These are phyloP conservation scores for Ethmia dodecea DNA, from an alignment of 2,888 invertebrate species.

Conservation along the genomic window DNA sequence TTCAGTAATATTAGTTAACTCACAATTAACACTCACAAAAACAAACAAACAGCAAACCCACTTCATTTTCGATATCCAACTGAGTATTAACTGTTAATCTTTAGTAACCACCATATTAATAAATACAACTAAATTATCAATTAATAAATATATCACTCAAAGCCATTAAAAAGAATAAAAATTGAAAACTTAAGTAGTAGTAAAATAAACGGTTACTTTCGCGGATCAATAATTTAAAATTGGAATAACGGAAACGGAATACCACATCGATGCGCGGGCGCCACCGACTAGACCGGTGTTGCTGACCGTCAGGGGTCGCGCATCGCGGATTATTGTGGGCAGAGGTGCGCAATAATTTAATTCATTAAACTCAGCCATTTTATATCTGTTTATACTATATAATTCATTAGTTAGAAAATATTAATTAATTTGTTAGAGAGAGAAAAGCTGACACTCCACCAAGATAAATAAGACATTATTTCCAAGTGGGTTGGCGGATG, in stretches of 20 bases:
- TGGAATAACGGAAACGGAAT: slow-evolving; percentile 7
- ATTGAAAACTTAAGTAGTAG: too few relatives aligned
- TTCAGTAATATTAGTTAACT: slow-evolving; percentile 3
- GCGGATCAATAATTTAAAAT: slow-evolving; percentile 4
- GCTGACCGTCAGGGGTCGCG: slow-evolving; percentile 19
- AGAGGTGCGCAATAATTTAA: slow-evolving; percentile 39
- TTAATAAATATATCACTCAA: too few relatives aligned
- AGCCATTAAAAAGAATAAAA: too few relatives aligned
- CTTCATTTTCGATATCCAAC: neutral
- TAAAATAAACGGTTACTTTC: too few relatives aligned
- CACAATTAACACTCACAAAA: slow-evolving; percentile 17
- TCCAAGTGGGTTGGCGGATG: too few relatives aligned
- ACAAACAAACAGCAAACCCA: slow-evolving; percentile 19
- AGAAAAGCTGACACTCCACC: too few relatives aligned
- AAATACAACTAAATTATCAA: too few relatives aligned
- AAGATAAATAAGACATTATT: too few relatives aligned
- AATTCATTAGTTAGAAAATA: neutral
- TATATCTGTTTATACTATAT: too few relatives aligned
- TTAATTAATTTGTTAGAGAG: too few relatives aligned
- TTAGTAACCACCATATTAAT: too few relatives aligned
- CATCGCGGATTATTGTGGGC: slow-evolving; percentile 18
- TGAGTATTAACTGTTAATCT: too few relatives aligned
- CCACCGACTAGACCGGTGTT: slow-evolving; percentile 26
- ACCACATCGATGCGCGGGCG: slow-evolving; percentile 28
- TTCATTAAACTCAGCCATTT: neutral